phyloP scores from a whole-genome alignment of 2,888 invertebrate species.

The Oxyteleia sp. region DNA sequence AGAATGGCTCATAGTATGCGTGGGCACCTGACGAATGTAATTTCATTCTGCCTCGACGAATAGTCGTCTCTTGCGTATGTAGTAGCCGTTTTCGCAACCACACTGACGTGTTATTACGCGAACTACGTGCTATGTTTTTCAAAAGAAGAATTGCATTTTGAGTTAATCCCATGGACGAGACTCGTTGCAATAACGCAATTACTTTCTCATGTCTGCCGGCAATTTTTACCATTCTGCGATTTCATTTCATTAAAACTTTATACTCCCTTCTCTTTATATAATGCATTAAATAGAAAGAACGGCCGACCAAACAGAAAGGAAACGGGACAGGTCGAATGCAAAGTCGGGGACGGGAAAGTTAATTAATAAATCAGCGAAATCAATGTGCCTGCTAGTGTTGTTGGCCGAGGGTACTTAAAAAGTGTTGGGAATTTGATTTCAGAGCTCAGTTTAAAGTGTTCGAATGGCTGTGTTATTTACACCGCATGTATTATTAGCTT shows the following conservation, averaged over 20 bases:
- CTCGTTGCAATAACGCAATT: conserved; percentile 73
- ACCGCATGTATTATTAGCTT: too few species aligned
- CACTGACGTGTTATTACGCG: conserved; percentile 74
- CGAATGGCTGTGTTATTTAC: too few species aligned
- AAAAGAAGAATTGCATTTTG: conserved; percentile 74
- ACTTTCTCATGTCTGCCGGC: conserved; percentile 71
- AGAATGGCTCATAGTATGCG: conserved; percentile 40
- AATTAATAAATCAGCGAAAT: too few species aligned
- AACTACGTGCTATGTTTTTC: conserved; percentile 72
- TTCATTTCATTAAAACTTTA: conserved; percentile 72
- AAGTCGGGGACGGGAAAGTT: too few species aligned
- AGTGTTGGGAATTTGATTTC: too few species aligned
- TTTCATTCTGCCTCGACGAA: conserved; percentile 60
- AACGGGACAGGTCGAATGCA: too few species aligned
- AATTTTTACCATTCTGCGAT: conserved; percentile 73
- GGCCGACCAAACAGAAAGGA: conserved; percentile 14
- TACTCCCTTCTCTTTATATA: conserved; percentile 49
- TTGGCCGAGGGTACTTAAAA: too few species aligned
- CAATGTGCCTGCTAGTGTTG: too few species aligned
- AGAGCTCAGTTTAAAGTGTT: too few species aligned
- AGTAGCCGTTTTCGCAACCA: conserved; percentile 66
- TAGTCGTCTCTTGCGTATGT: conserved; percentile 66
- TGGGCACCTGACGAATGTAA: conserved; percentile 71
- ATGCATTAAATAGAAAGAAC: conserved; percentile 41
- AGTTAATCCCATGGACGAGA: conserved; percentile 69